These are phyloP conservation scores for Dasyprocta punctata DNA, from an alignment of 2,113 vertebrate species.

Conservation along the genomic window DNA sequence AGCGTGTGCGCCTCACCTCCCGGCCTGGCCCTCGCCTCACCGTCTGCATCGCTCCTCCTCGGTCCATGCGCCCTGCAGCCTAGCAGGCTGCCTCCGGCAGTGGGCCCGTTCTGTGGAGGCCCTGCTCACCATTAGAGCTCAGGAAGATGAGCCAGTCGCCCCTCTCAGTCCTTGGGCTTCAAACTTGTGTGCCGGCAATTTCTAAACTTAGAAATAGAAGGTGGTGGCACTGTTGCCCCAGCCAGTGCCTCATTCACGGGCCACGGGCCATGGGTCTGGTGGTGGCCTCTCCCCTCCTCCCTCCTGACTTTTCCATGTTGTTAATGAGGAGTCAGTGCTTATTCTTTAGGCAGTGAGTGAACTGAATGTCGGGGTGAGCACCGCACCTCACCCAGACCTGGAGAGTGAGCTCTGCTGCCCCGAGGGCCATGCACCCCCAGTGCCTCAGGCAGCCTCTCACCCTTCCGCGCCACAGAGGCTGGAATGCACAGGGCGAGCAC, in stretches of 20 bases:
- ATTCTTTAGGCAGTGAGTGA: neutral
- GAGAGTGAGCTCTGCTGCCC: neutral
- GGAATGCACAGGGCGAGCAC: fast-evolving
- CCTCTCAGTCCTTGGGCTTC: neutral
- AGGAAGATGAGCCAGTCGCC: neutral
- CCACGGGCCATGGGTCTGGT: fast-evolving
- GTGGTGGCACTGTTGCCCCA: fast-evolving
- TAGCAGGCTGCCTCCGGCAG: neutral
- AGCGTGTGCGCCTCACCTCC: neutral
- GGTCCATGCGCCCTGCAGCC: fast-evolving
- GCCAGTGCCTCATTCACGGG: neutral
- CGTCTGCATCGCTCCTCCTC: fast-evolving
- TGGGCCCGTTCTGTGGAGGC: no score
- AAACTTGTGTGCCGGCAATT: neutral
- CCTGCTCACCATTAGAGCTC: neutral
- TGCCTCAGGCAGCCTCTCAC: no score
- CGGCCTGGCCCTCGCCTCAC: fast-evolving
- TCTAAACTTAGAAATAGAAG: neutral
- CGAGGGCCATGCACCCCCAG: no score
- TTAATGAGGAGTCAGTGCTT: fast-evolving
- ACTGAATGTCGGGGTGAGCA: neutral
- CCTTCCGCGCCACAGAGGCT: neutral
- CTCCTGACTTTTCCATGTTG: neutral
- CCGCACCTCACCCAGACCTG: no score
- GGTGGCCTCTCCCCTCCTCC: neutral